A percentile compares a stretch with the other conserved stretches of the same genome.
Evolutionary conservation across 2,888 invertebrate species (phyloP).

Genomic region (Pimpla rufipes): DNA sequence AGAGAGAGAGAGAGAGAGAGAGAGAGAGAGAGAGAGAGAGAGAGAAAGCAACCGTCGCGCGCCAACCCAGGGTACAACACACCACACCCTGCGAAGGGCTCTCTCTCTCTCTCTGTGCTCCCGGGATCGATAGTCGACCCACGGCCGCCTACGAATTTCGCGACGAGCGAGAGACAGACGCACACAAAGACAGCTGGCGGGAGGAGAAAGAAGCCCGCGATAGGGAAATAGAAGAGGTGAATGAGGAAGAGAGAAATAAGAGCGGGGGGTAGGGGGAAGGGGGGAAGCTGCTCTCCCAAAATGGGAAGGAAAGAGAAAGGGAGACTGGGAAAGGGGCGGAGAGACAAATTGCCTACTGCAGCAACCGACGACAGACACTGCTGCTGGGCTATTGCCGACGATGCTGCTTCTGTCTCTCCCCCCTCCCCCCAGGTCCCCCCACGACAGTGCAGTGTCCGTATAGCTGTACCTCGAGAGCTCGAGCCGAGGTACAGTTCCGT

Average conservation of each 20-base stretch:
- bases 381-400: constrained; percentile 42
- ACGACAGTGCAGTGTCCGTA: neutral
- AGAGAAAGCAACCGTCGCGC: constrained; percentile 69
- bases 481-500: neutral
- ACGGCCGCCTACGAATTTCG: constrained; percentile 57
- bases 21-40: constrained; percentile 34
- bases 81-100: constrained; percentile 57
- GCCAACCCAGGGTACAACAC: constrained; percentile 75
- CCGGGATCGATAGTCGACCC: constrained; percentile 77
- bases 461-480: constrained; percentile 22
- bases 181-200: neutral
- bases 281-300: constrained; percentile 24
- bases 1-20: constrained; percentile 46
- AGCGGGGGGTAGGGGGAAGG: neutral
- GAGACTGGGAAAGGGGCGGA: constrained; percentile 65
- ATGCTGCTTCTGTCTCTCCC: constrained; percentile 40
- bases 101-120: constrained; percentile 34
- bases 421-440: constrained; percentile 27
- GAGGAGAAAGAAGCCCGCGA: constrained; percentile 34
- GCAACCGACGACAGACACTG: constrained; percentile 45
- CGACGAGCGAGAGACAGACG: constrained; percentile 33
- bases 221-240: constrained; percentile 68
- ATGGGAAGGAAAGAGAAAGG: constrained; percentile 16
- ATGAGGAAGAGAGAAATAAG: constrained; percentile 66
- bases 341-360: constrained; percentile 75